Evolutionary conservation across 1,140 invertebrate species (phyloP), one percentile per base, ranked within the genome.

Genomic region (Asbolus verrucosus): DNA sequence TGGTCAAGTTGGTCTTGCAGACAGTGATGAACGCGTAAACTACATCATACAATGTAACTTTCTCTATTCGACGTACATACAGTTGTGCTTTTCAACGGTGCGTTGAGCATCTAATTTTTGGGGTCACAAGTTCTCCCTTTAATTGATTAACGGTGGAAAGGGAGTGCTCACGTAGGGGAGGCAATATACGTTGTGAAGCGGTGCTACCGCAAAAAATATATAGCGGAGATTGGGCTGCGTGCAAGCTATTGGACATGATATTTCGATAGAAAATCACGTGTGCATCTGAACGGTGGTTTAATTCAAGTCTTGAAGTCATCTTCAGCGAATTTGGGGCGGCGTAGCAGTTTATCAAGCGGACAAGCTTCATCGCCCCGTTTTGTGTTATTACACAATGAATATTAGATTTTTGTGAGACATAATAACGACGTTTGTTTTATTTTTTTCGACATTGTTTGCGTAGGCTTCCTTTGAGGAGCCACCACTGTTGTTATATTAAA

Each of bases 91-190:
- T n/a, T n/a, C n/a, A n/a, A n/a, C n/a, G n/a, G n/a, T n/a, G n/a
- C n/a, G 46, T 21, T 21, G 11, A 54, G 46, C 46, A 21, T 54
- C 46, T 27, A 54, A 54, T 54, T 54, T 54, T 54, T 54, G 46
- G 27, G 19, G 46, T 54, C 21, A 54, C 27, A 54, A 54, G 46
- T 54, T 54, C 27, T 54, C 46, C 46, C 27, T 19, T 54, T 54
- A 54, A 54, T 54, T 54, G 46, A 54, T 54, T 54, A 54, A 54
- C 46, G 46, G 13, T 54, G 46, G 27, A 54, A 54, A 21, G 46
- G 46, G 46, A 54, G 21, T n/a, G 46, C 21, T 19, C 41, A 54
- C 46, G 46, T 54, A 19, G 46, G 8, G 27, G 46, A 19, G 46
- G 46, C 27, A 54, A 54, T 54, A 54, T 27, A 27, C 2, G 46